These are phyloP conservation scores for Agriopis marginaria DNA, from an alignment of 2,888 invertebrate genomes.

Conservation along the genomic window DNA sequence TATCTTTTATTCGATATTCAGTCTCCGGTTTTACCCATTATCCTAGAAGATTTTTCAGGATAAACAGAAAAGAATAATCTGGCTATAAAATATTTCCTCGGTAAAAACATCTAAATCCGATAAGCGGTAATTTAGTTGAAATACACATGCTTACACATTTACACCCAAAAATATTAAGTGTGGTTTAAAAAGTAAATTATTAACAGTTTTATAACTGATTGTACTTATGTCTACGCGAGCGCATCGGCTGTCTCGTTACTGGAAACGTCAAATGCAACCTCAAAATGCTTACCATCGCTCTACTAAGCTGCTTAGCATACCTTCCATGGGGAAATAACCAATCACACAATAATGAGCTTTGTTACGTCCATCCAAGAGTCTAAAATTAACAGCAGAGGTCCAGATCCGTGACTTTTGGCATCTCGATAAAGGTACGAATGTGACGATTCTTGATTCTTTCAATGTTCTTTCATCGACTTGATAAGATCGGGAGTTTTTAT, in stretches of 20 bases:
- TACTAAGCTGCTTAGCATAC: slow-evolving; percentile 82
- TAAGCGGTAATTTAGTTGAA: no score
- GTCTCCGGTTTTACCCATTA: no score
- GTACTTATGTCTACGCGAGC: slow-evolving; percentile 58
- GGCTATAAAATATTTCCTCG: no score
- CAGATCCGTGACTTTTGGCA: slow-evolving; percentile 77
- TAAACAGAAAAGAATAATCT: no score
- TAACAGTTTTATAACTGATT: slow-evolving; percentile 50
- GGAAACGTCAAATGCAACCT: slow-evolving; percentile 74
- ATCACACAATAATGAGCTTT: slow-evolving; percentile 56
- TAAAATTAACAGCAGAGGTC: slow-evolving; percentile 38
- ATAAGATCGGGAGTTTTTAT: slow-evolving; percentile 85
- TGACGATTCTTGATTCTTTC: slow-evolving; percentile 78
- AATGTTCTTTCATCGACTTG: slow-evolving; percentile 83
- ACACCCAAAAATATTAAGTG: background rate
- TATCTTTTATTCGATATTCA: no score
- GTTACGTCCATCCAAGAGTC: slow-evolving; percentile 45
- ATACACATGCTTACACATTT: background rate
- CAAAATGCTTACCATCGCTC: slow-evolving; percentile 71
- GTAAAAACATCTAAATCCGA: no score
- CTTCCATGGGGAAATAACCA: slow-evolving; percentile 50
- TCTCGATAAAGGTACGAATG: slow-evolving; percentile 78
- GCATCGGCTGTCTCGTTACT: slow-evolving; percentile 72
- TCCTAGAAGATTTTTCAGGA: no score
- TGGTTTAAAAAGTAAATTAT: background rate